Evolutionary conservation across 2,888 invertebrate genomes (phyloP).

Genomic region (Camptogramma bilineatum): DNA sequence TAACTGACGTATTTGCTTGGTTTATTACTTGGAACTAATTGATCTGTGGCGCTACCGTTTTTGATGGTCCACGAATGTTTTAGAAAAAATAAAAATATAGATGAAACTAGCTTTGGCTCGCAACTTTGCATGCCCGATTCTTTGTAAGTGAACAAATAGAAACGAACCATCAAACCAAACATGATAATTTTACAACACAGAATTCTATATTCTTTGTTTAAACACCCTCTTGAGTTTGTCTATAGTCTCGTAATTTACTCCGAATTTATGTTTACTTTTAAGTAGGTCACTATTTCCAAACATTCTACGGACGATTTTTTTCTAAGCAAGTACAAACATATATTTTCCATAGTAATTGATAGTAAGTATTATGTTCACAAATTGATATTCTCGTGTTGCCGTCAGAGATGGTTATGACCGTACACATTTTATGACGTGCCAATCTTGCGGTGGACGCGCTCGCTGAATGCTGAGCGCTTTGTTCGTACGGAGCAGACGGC

Average conservation of each 20-base stretch:
- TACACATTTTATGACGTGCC: constrained; percentile 39
- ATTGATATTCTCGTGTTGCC: constrained; percentile 6
- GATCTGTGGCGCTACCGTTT: constrained; percentile 81
- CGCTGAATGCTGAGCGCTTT: constrained; percentile 30
- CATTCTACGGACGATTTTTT: no score
- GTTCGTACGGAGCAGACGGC: constrained; percentile 37
- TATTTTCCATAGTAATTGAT: neutral
- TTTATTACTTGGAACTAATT: constrained; percentile 84
- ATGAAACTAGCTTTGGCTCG: constrained; percentile 25
- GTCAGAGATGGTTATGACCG: constrained; percentile 35
- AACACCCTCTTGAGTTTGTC: no score
- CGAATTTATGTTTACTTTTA: no score
- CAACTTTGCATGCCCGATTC: neutral
- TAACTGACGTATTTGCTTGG: constrained; percentile 77
- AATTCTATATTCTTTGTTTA: no score
- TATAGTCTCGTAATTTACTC: no score
- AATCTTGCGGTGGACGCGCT: constrained; percentile 27
- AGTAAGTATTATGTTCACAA: constrained; percentile 14
- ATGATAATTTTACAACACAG: neutral
- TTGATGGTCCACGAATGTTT: constrained; percentile 53
- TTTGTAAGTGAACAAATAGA: neutral
- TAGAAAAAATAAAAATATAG: constrained; percentile 32
- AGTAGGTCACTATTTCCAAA: no score
- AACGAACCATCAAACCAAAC: neutral
- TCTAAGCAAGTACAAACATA: neutral